Percentiles rank a stretch among this genome's conserved stretches.
phyloP scores from a whole-genome alignment of 2,888 invertebrate genomes.

The Tiphia femorata region DNA sequence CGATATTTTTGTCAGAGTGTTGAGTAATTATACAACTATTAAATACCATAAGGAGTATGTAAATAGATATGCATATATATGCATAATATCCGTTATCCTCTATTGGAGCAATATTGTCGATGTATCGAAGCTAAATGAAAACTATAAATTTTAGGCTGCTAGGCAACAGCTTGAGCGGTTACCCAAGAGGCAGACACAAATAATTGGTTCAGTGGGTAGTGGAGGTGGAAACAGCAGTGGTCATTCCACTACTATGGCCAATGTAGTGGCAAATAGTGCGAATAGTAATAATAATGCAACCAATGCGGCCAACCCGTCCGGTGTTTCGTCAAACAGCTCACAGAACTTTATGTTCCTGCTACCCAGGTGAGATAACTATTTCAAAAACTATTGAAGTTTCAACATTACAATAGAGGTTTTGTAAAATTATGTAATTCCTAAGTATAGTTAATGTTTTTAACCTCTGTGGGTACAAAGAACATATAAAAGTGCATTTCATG shows the following conservation, averaged over 20 bases:
- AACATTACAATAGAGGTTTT: too few species aligned
- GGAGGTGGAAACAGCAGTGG: conserved; percentile 66
- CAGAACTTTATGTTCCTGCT: conserved; percentile 66
- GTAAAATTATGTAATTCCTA: too few species aligned
- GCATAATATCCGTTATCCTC: too few species aligned
- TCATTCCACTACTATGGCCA: conserved; percentile 65
- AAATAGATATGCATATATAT: background rate
- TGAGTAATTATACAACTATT: too few species aligned
- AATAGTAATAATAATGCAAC: conserved; percentile 64
- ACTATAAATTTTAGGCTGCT: conserved; percentile 78
- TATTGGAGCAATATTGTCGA: too few species aligned
- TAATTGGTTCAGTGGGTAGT: conserved; percentile 70
- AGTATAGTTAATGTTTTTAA: background rate
- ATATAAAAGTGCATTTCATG: conserved; percentile 45
- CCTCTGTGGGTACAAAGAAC: conserved; percentile 8
- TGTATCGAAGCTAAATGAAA: too few species aligned
- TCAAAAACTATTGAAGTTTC: too few species aligned
- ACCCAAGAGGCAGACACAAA: conserved; percentile 85
- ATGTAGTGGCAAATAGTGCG: conserved; percentile 61
- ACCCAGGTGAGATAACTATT: conserved; percentile 56
- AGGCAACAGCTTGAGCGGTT: conserved; percentile 91
- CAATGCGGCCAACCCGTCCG: conserved; percentile 62
- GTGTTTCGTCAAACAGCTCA: conserved; percentile 58
- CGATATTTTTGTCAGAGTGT: too few species aligned
- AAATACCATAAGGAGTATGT: too few species aligned